Base-by-base conservation (phyloP, 2,113 vertebrate genomes). In the Tricholaema leucomelas region DNA sequence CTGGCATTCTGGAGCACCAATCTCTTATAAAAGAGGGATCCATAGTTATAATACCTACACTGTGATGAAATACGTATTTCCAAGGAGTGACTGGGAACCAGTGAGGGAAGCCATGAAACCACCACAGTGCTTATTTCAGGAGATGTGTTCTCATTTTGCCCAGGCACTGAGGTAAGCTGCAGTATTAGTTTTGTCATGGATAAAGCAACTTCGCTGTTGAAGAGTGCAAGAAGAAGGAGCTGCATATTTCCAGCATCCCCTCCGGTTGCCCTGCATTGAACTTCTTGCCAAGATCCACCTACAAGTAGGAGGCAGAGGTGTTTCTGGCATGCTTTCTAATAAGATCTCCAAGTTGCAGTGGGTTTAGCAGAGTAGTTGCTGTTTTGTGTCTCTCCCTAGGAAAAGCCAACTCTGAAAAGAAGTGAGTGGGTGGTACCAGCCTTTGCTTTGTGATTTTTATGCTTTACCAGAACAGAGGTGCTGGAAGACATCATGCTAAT, bases 241-340 rank as follows among this genome's bases (percentile, higher is more conserved):
- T 69, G 48, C 21, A 1, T 81, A 72, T 65, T 95, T 80, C 73
- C 66, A 92, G 58, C 55, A 72, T 25, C 64, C n/a, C 52, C 72
- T 88, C 83, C 93, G 84, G 55, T 81, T 92, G 88, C 30, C 30
- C 61, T 86, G 72, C 33, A 52, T 0, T 91, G 87, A 92, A 83
- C 58, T 85, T 86, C 65, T 65, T 95, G 92, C 88, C 90, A 86
- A 76, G 46, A 93, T 59, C 92, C 80, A 90, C 88, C 89, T 90
- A 90, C 92, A 67, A 10, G 16, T n/a, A 73, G 21, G n/a, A 90
- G 73, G 69, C 82, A 91, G 73, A 0, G 2, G 56, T 71, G 73
- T 73, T 91, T 70, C 66, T 91, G 91, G 93, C 90, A 54, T 7
- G 63, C 67, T 90, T 95, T 83, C 86, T 79, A 79, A 73, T 23